Evolutionary conservation across 2,888 invertebrate species (phyloP), one percentile per base, ranked within the genome.

Genomic region (Esperia sulphurella): DNA sequence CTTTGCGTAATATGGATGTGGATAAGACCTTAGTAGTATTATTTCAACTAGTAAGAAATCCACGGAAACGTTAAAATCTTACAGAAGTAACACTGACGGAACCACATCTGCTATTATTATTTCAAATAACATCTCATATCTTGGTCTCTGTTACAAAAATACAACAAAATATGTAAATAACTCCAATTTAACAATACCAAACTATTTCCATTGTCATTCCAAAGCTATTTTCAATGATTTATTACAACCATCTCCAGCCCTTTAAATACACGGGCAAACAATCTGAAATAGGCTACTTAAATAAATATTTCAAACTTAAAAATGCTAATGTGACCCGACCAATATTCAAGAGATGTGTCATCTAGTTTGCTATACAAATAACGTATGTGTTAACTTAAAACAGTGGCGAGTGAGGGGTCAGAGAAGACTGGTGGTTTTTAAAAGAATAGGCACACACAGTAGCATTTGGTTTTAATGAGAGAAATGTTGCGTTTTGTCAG

Each of bases 241-340:
- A 75, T 69, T 54, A 58, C 61, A 45, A 50, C 55, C 63, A 75
- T 65, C 71, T 64, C 68, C 59, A 69, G 76, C 75, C 71, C 75
- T 80, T 78, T 71, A 58, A 21, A 57, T 60, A 45, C 37, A 63
- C 61, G 55, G 57, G 72, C 74, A 76, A 75, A 79, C 77, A 81
- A 61, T 54, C 63, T 69, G 64, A 74, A 78, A 79, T 73, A 74
- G 69, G 64, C 79, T 79, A 79, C 83, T 75, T 76, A 75, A 79
- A 79, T 77, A 78, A 68, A 76, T 79, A 76, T 80, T 78, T 79
- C 73, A 75, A 59, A 60, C 50, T 67, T 66, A 59, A 71, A 78
- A 76, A 80, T 79, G 78, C 67, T 70, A 78, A 72, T 70, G 52
- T 10, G 2, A 21, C 28, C 30, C 50, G 49, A 10, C 50, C 50